Conservation (phyloP, 2,888 invertebrate species). For the Tuberolachnus salignus region DNA sequence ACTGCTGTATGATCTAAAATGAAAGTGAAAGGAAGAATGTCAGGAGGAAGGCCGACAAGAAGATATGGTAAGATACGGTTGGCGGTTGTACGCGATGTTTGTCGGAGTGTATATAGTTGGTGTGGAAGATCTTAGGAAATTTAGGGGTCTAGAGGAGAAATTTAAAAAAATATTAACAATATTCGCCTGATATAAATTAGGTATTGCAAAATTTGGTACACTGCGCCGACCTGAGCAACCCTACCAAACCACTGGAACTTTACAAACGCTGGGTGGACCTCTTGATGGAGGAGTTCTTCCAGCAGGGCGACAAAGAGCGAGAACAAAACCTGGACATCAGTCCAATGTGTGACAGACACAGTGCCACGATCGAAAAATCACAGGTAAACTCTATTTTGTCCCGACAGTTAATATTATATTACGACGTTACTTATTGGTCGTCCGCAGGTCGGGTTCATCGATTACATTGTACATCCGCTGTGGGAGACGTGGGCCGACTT, state of each 20-base stretch:
- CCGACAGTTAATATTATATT: neutral
- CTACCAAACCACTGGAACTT: conserved; percentile 88
- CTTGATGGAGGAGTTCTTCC: conserved; percentile 99
- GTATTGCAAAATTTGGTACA: conserved; percentile 99
- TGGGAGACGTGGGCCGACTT: conserved; percentile 99
- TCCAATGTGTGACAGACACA: conserved; percentile 98
- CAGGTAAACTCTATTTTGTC: conserved; percentile 68
- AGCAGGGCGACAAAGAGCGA: conserved; percentile 95
- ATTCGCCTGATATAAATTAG: conserved; percentile 64
- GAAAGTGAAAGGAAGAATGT: no score
- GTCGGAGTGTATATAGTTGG: no score
- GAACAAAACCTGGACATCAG: conserved; percentile 96
- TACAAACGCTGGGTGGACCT: conserved; percentile 94
- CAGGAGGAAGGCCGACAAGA: no score
- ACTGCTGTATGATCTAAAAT: no score
- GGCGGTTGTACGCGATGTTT: no score
- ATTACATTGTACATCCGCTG: conserved; percentile 98
- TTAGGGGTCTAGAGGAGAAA: no score
- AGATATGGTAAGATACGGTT: no score
- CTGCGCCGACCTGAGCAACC: conserved; percentile 97
- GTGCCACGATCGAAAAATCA: conserved; percentile 96
- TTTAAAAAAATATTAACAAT: neutral
- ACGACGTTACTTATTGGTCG: neutral
- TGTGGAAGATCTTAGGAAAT: no score
- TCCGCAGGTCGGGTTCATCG: conserved; percentile 91